A percentile compares a stretch with the other conserved stretches of the same genome.
These are phyloP conservation scores for Archips xylosteana DNA, from an alignment of 2,888 invertebrate species.

Conservation along the genomic window DNA sequence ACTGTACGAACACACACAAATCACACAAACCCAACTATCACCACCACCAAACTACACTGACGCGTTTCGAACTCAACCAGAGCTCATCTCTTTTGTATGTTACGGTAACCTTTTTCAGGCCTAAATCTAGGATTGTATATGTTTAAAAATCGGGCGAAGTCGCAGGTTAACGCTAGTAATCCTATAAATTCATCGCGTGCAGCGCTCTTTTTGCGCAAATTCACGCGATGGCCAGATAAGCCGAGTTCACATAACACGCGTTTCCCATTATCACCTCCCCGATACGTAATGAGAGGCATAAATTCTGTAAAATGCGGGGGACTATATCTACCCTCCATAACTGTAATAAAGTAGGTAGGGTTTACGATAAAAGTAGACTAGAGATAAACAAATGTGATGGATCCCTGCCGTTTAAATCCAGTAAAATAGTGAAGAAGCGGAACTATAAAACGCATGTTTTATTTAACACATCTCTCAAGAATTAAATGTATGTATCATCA, in stretches of 20 bases:
- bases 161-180: conserved; percentile 11
- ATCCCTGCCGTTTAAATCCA: background rate
- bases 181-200: conserved; percentile 54
- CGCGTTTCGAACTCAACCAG: too few species aligned
- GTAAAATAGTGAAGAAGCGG: background rate
- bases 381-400: background rate
- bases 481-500: too few species aligned
- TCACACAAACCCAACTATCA: too few species aligned
- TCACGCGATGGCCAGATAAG: conserved; percentile 62
- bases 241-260: conserved; percentile 22
- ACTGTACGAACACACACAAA: too few species aligned
- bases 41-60: too few species aligned
- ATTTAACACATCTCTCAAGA: background rate
- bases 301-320: conserved; percentile 12
- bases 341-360: conserved; percentile 8
- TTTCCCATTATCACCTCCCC: conserved; percentile 22
- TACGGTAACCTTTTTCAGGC: too few species aligned
- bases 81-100: too few species aligned
- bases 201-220: conserved; percentile 59
- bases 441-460: background rate
- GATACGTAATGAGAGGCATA: conserved; percentile 9
- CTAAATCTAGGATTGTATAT: too few species aligned
- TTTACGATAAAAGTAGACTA: background rate
- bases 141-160: too few species aligned
- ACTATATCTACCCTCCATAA: conserved; percentile 6